Conservation (phyloP, 2,113 vertebrate species). For the Micromys minutus region DNA sequence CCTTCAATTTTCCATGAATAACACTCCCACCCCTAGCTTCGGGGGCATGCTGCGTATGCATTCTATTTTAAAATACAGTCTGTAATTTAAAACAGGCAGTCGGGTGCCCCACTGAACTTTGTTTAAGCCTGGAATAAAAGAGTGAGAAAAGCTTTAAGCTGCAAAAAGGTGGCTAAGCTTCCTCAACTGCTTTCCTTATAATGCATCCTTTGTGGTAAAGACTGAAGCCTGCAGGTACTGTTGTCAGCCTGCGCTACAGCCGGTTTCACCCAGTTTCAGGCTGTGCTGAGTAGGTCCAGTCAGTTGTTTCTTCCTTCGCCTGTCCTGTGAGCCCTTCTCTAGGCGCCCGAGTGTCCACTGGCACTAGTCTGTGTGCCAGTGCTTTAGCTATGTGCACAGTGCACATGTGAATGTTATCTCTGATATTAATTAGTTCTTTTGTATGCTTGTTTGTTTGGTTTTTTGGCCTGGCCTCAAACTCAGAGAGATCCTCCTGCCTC, state of each 20-base stretch:
- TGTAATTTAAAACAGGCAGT: constrained; percentile 91
- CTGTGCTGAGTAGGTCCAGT: neutral
- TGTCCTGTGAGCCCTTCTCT: neutral
- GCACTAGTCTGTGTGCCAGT: too few relatives aligned
- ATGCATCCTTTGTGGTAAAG: constrained; percentile 38
- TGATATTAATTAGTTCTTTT: neutral
- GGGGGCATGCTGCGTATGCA: constrained; percentile 87
- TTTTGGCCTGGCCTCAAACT: neutral
- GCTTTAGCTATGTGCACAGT: too few relatives aligned
- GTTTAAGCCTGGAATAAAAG: constrained; percentile 90
- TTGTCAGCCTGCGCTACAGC: neutral
- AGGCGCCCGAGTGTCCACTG: neutral
- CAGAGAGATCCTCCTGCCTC: neutral
- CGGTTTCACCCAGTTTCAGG: constrained; percentile 51
- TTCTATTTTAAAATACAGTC: constrained; percentile 91
- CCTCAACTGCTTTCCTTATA: constrained; percentile 82
- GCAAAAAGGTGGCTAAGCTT: constrained; percentile 86
- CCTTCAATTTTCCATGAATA: constrained; percentile 92
- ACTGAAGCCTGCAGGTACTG: constrained; percentile 50
- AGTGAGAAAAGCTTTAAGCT: constrained; percentile 84
- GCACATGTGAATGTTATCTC: neutral
- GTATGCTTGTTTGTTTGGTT: too few relatives aligned
- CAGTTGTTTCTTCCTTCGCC: neutral
- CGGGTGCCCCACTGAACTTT: constrained; percentile 92
- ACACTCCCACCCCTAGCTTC: constrained; percentile 89